Base-by-base conservation (phyloP, 2,113 vertebrate genomes). In the Chlamydotis undulata region DNA sequence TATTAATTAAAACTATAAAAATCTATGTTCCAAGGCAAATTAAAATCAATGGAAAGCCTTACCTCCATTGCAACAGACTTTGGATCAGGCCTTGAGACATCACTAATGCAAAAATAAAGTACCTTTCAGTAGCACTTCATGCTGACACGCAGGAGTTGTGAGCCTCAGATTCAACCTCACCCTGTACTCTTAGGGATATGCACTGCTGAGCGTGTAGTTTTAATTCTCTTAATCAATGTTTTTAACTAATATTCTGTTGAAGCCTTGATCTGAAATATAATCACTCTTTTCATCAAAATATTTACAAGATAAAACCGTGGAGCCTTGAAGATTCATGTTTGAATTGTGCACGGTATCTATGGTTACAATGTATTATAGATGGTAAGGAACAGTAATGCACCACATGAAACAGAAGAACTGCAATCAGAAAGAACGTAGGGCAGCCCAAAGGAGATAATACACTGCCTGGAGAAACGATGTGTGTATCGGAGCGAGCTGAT, bases 221-320 rank as follows among this genome's bases (percentile, higher is more conserved):
- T 77, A 84, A 70, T 83, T 94, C 74, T 81, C 50, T 13, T 73
- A 92, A 93, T 91, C 78, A 87, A 14, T 26, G 89, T 65, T 94
- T 96, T 91, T 39, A 94, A 73, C 75, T 81, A 91, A 76, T 69
- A 80, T n/a, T 85, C 55, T 85, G 47, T 61, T 79, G 67, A 93
- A 86, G 74, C 41, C 23, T 87, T 61, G 31, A 87, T 69, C 89
- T 94, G 80, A 70, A 79, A 77, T 67, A 70, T 70, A 91, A 87
- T 83, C 43, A 84, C 78, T 89, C 56, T 90, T 79, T 78, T 78
- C 83, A 97, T 94, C 85, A 90, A 95, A 96, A 96, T 95, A 97
- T 96, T 97, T 95, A 90, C 74, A 75, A 31, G 25, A 75, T 50
- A 69, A 80, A 83, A 31, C 5, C 5, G 83, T 56, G 56, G 76